Base-by-base conservation (phyloP, 2,888 invertebrate species). In the Lobophora halterata region DNA sequence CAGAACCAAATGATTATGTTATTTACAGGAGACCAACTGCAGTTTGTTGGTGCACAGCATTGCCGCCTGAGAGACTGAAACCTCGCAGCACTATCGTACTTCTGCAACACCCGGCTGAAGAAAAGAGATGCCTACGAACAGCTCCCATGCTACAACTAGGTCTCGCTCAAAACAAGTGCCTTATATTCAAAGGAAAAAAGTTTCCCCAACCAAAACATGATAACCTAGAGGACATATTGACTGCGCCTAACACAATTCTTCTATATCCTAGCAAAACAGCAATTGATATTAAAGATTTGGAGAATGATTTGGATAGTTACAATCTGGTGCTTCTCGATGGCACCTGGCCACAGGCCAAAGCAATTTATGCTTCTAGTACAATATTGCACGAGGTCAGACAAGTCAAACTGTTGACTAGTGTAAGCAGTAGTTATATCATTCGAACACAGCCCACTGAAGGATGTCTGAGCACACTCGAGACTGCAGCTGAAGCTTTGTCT, bases 281-380 rank as follows among this genome's bases (percentile, higher is more conserved):
- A 1, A 81, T 93, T 30, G 91, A 93, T 63, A 89, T 96, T 46
- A 89, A 89, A 58, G 78, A 79, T 33, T 53, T 87, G 20, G 65
- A 78, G 38, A 79, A 81, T 54, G 78, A 82, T 33, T 58, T 64
- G 49, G 79, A 76, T 23, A 89, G 88, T 5, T 95, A 93, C 66
- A 97, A 95, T 71, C 85, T 97, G 32, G 88, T 97, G 24, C 80
- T 97, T 21, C 90, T 98, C 48, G 97, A 98, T 87, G 97, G 98
- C 2, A 98, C 98, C 5, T 98, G 97, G 97, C 94, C 96, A 0
- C 97, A 98, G 78, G 97, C 97, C 1, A 96, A 96, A 76, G 94
- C 96, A 5, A 96, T 97, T 46, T 97, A 94, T 79, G 91, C 93
- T 28, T 93, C 94, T 46, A 97, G 95, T 71, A 90, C 93, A 6